A percentile compares a stretch with the other conserved stretches of the same genome.
phyloP scores from a whole-genome alignment of 2,888 invertebrate species.

The Drosophila robusta region DNA sequence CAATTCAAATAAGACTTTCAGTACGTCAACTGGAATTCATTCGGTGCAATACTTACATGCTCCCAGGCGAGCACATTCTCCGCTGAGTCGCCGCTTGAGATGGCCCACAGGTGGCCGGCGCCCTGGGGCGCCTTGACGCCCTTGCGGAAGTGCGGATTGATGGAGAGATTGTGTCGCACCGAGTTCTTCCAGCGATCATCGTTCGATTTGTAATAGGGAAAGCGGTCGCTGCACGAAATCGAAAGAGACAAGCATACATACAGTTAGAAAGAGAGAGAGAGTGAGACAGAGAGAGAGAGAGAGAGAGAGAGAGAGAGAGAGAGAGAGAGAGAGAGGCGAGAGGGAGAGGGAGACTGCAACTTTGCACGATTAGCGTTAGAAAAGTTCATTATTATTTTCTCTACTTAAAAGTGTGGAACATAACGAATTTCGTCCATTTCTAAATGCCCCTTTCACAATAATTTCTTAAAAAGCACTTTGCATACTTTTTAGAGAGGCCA shows the following conservation, averaged over 20 bases:
- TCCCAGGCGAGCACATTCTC: conserved; percentile 87
- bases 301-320: not conserved
- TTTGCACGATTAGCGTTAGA: no score
- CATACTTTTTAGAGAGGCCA: no score
- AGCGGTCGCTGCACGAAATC: conserved; percentile 89
- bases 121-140: conserved; percentile 94
- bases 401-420: no score
- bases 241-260: conserved; percentile 15
- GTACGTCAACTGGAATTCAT: not conserved
- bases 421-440: no score
- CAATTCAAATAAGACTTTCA: not conserved
- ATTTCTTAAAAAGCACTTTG: no score
- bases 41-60: conserved; percentile 85
- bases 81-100: conserved; percentile 89
- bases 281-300: not conserved
- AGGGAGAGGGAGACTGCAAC: not conserved
- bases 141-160: conserved; percentile 96
- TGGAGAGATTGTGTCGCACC: conserved; percentile 94
- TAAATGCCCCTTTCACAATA: no score
- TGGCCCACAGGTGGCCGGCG: conserved; percentile 95
- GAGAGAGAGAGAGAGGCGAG: not conserved
- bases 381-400: no score
- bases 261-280: not conserved
- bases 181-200: conserved; percentile 98
- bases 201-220: conserved; percentile 94